Conservation (phyloP, 2,797 vertebrate genomes). For the Rhodeus uyekii region DNA sequence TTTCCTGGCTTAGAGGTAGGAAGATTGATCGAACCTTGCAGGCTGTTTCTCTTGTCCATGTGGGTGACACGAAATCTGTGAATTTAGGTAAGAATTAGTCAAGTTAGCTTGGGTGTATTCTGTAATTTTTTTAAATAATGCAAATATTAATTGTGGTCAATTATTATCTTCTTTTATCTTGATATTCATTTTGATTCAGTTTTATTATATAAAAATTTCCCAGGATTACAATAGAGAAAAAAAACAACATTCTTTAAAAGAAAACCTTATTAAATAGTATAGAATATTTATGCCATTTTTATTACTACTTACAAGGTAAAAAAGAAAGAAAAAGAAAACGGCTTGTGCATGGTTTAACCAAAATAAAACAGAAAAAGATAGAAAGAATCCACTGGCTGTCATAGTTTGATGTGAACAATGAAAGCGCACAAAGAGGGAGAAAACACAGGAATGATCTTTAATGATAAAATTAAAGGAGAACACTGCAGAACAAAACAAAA, state of each 20-base stretch:
- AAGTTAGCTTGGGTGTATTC: neutral
- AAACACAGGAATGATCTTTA: no score
- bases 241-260: neutral
- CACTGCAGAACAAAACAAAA: no score
- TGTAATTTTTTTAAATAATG: neutral
- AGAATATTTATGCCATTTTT: neutral
- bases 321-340: neutral
- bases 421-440: no score
- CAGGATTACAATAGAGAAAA: neutral
- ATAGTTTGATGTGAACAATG: no score
- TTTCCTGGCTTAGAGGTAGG: conserved; percentile 59
- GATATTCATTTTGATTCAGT: neutral
- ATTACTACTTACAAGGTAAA: neutral
- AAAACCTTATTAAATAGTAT: neutral
- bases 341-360: neutral
- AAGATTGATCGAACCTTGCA: conserved; percentile 69
- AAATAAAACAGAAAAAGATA: neutral
- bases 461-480: no score
- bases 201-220: neutral
- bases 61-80: conserved; percentile 90
- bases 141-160: neutral
- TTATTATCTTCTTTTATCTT: neutral
- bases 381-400: no score
- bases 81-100: neutral
- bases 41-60: conserved; percentile 82